Evolutionary conservation across 1,140 invertebrate species (phyloP).

Genomic region (Calycopis cecrops): DNA sequence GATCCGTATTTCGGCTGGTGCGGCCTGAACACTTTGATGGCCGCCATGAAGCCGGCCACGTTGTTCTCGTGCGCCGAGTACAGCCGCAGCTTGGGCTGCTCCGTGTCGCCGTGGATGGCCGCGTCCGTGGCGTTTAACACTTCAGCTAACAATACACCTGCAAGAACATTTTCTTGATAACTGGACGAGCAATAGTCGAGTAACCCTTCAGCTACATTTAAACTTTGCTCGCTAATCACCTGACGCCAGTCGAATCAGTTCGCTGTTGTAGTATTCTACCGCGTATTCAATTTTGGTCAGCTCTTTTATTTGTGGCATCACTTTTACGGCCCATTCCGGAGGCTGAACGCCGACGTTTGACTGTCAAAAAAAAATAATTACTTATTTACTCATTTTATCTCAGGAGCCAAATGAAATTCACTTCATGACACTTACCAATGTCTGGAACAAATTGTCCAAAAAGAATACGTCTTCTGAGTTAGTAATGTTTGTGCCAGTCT

Average conservation of each 20-base stretch:
- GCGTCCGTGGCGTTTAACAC: constrained; percentile 70
- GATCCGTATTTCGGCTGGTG: constrained; percentile 76
- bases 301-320: constrained; percentile 68
- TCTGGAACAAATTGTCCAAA: constrained; percentile 72
- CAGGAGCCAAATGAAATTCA: neutral
- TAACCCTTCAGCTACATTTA: neutral
- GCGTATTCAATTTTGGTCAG: constrained; percentile 70
- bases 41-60: constrained; percentile 78
- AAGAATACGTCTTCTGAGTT: constrained; percentile 68
- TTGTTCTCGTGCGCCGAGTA: constrained; percentile 84
- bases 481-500: constrained; percentile 61
- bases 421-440: constrained; percentile 50
- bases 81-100: constrained; percentile 72
- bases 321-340: constrained; percentile 67
- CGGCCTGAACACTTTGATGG: constrained; percentile 78
- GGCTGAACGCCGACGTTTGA: constrained; percentile 57
- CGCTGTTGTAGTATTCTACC: constrained; percentile 56
- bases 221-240: constrained; percentile 44
- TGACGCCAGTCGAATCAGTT: constrained; percentile 57
- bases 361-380: constrained; percentile 35
- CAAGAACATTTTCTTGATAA: constrained; percentile 13
- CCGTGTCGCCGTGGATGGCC: constrained; percentile 45
- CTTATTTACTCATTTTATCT: neutral
- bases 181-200: constrained; percentile 7
- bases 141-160: constrained; percentile 74